Evolutionary conservation across 2,113 vertebrate genomes (phyloP), one percentile per base, ranked within the genome.

Genomic region (Pachycephala philippinensis): DNA sequence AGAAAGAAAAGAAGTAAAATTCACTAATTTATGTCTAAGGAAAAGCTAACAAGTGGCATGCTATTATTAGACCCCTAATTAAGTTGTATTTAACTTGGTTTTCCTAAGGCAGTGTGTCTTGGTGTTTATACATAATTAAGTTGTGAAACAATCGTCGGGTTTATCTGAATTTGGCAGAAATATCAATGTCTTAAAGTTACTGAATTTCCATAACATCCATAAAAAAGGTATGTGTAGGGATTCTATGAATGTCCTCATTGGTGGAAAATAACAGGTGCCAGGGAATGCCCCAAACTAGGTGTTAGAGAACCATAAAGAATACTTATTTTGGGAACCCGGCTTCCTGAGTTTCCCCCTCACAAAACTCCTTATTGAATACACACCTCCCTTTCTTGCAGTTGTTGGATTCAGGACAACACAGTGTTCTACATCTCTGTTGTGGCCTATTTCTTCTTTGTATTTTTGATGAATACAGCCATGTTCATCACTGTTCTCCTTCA

Each of bases 401-500:
- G 99, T 97, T 99, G 99, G 99, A 95, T 99, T 84, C 97, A 98
- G 86, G 85, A 98, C 31, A 87, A 98, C 17, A 7, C 31, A 8
- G 95, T 96, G 54, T 99, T 99, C 96, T 99, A 98, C 72, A 92
- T 98, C 93, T 98, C 98, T 0, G 98, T 99, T 71, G 97, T 98
- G 87, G 97, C 95, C 14, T 99, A 99, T 53, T 94, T 99, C 93
- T 91, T 98, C 79, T 91, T 99, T 53, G 72, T 99, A 82, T 97
- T 99, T 97, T 71, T 99, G 92, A 94, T 68, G 7, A 99, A 99
- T 96, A 35, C 98, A 50, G 84, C 74, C 10, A 97, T 99, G 96
- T 99, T 99, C 81, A 87, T 98, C 52, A 93, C 97, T 84, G 98
- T 99, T 85, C 97, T 99, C 89, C 63, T 98, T 60, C 98, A 99